phyloP scores from a whole-genome alignment of 2,888 invertebrate species.

The Dasypolia templi region DNA sequence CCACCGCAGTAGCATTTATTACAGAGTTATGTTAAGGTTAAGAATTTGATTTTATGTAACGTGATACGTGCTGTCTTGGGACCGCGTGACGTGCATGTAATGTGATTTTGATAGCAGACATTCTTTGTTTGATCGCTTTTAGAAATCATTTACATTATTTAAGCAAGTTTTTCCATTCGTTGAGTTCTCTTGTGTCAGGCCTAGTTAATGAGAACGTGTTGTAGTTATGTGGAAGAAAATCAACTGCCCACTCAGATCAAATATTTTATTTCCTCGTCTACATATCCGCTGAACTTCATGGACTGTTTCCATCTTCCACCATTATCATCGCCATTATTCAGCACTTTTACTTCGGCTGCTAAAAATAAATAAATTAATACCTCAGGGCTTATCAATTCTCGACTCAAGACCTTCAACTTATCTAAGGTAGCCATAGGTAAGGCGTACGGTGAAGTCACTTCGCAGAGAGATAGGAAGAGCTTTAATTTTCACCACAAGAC shows the following conservation, averaged over 20 bases:
- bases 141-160: not conserved
- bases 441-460: not conserved
- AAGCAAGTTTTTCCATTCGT: not conserved
- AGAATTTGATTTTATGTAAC: slow-evolving; percentile 33
- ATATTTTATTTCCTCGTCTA: too few relatives aligned
- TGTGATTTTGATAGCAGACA: slow-evolving; percentile 41
- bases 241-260: too few relatives aligned
- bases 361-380: too few relatives aligned
- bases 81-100: slow-evolving; percentile 28
- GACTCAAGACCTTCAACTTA: not conserved
- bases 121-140: slow-evolving; percentile 22
- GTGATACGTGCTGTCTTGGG: slow-evolving; percentile 36
- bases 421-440: not conserved
- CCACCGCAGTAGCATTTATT: slow-evolving; percentile 33
- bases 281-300: not conserved
- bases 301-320: not conserved
- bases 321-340: too few relatives aligned
- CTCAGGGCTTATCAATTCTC: not conserved
- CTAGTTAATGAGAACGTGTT: not conserved
- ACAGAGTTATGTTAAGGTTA: slow-evolving; percentile 30
- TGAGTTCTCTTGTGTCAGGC: not conserved
- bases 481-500: not conserved
- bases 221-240: not conserved
- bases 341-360: not conserved
- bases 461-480: not conserved